These are phyloP conservation scores for Mixornis gularis DNA, from an alignment of 2,113 vertebrate genomes.

Conservation along the genomic window DNA sequence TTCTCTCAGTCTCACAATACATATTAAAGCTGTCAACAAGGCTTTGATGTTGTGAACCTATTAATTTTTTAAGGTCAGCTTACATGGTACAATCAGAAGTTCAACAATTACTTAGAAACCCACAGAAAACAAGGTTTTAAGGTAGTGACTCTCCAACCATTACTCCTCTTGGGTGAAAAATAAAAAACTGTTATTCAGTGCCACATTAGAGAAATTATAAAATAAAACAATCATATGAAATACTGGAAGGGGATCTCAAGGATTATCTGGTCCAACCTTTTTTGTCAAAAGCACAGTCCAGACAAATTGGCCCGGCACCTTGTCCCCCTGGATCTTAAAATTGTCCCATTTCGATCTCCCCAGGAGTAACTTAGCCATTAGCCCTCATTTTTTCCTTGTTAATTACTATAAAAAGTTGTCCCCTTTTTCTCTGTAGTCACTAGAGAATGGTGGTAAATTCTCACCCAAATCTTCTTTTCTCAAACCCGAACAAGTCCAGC, in stretches of 20 bases:
- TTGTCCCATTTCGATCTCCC: background rate
- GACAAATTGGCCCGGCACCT: background rate
- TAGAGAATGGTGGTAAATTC: background rate
- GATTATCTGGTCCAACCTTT: background rate
- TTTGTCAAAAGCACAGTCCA: background rate
- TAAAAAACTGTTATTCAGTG: background rate
- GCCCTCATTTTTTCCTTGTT: background rate
- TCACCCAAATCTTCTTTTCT: background rate
- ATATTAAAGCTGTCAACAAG: slow-evolving; percentile 13
- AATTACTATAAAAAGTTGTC: background rate
- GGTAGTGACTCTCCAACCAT: background rate
- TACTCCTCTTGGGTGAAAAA: background rate
- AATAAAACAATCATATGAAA: background rate
- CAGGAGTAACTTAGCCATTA: background rate
- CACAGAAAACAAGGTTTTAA: background rate
- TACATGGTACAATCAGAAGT: background rate
- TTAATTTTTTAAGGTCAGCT: slow-evolving; percentile 52
- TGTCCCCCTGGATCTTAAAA: background rate
- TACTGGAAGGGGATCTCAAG: background rate
- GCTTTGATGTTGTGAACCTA: slow-evolving; percentile 50
- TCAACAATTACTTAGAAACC: background rate
- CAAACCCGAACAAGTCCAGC: background rate
- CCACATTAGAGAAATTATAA: background rate
- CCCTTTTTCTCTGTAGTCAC: background rate
- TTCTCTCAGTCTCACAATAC: slow-evolving; percentile 16